These are phyloP conservation scores for Adoxophyes honmai DNA, from an alignment of 1,140 invertebrate genomes.

Conservation along the genomic window DNA sequence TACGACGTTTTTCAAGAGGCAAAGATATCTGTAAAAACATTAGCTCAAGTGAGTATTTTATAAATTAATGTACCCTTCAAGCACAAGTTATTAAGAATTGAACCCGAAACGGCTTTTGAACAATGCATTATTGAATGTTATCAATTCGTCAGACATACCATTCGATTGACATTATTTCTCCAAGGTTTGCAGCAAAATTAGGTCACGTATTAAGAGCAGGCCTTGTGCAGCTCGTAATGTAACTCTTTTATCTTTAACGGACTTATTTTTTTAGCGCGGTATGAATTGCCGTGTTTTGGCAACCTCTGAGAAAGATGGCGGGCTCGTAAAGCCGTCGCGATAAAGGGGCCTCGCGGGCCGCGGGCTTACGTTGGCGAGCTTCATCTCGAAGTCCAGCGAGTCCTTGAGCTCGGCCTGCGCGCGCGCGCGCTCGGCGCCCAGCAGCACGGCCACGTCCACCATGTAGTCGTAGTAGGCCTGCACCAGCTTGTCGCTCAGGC, in stretches of 20 bases:
- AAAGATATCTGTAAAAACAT: conserved; percentile 85
- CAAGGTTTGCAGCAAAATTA: not conserved
- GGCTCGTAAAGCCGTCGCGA: not conserved
- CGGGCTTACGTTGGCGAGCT: conserved; percentile 91
- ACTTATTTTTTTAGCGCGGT: conserved; percentile 6
- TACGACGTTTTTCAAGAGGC: conserved; percentile 93
- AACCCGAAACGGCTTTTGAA: too few relatives aligned
- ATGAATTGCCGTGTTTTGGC: conserved; percentile 9
- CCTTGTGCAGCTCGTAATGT: not conserved
- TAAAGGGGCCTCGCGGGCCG: not conserved
- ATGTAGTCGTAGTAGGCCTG: conserved; percentile 89
- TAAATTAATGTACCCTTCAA: too few relatives aligned
- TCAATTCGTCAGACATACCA: not conserved
- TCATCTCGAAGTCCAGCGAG: conserved; percentile 94
- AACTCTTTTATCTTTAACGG: not conserved
- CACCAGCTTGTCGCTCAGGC: conserved; percentile 87
- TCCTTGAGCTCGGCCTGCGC: conserved; percentile 87
- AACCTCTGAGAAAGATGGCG: not conserved
- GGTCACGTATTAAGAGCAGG: not conserved
- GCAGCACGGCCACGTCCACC: conserved; percentile 91
- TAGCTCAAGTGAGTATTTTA: not conserved
- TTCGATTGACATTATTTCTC: not conserved
- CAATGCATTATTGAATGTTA: too few relatives aligned
- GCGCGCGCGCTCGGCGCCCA: conserved; percentile 86
- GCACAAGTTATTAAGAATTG: too few relatives aligned